phyloP scores from a whole-genome alignment of 2,888 invertebrate species.

The Daptonema setosum region DNA sequence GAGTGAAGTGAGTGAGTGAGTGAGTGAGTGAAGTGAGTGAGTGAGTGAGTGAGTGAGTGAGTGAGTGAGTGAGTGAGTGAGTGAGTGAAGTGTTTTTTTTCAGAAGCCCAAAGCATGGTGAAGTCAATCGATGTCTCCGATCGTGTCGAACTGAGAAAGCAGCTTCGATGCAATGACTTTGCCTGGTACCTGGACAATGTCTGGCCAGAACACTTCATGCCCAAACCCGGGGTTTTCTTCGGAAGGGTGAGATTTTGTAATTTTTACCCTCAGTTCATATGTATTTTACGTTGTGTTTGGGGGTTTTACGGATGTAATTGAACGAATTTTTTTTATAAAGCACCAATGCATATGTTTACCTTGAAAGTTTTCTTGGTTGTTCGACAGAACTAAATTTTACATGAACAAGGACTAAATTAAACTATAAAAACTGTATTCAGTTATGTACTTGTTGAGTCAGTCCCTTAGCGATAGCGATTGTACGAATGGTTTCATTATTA shows the following conservation, averaged over 20 bases:
- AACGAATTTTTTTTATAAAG: background rate
- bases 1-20: too few species aligned
- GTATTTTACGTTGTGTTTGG: too few species aligned
- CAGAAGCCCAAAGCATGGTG: conserved; percentile 18
- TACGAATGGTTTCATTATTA: too few species aligned
- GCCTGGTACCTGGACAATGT: conserved; percentile 79
- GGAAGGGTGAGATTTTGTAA: conserved; percentile 70
- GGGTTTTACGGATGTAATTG: background rate
- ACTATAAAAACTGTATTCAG: too few species aligned
- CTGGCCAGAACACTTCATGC: conserved; percentile 90
- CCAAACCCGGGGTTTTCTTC: conserved; percentile 61
- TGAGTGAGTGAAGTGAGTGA: too few species aligned
- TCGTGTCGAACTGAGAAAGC: conserved; percentile 44
- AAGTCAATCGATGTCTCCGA: conserved; percentile 24
- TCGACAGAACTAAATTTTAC: background rate
- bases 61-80: too few species aligned
- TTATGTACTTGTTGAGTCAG: too few species aligned
- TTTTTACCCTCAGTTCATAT: too few species aligned
- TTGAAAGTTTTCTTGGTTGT: background rate
- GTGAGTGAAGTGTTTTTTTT: too few species aligned
- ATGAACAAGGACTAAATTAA: background rate
- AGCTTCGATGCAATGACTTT: conserved; percentile 60
- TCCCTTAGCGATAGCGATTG: too few species aligned
- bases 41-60: too few species aligned
- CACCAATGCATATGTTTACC: background rate